Evolutionary conservation across 2,113 vertebrate genomes (phyloP).

Genomic region (Melanerpes aurifrons): DNA sequence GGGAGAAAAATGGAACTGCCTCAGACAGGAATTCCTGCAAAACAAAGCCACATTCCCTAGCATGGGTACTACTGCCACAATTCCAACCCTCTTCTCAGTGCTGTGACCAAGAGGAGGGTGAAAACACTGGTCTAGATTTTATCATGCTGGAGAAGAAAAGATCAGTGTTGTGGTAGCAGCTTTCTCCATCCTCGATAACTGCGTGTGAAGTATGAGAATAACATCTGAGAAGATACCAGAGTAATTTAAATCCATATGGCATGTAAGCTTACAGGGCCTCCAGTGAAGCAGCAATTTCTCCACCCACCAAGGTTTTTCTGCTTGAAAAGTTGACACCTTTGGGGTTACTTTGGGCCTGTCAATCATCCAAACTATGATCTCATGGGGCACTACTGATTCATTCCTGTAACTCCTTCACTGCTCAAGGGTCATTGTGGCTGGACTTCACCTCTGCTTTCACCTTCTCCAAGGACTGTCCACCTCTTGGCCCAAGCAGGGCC

Average conservation of each 20-base stretch:
- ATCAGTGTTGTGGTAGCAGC: accelerated
- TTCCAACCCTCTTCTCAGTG: not conserved
- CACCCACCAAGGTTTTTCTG: not conserved
- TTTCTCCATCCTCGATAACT: not conserved
- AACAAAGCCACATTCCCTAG: not conserved
- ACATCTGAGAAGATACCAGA: not conserved
- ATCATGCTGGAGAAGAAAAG: not conserved
- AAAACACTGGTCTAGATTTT: not conserved
- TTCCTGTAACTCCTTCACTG: not conserved
- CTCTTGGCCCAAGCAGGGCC: not conserved
- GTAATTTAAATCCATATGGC: not conserved
- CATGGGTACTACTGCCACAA: accelerated
- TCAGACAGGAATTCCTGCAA: not conserved
- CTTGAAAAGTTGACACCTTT: not conserved
- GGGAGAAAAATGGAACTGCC: not conserved
- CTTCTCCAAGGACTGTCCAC: not conserved
- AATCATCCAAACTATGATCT: not conserved
- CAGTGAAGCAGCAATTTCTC: not conserved
- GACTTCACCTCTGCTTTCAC: not conserved
- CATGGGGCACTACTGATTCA: not conserved
- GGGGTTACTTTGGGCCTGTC: not conserved
- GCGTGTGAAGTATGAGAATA: not conserved
- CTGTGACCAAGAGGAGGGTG: not conserved
- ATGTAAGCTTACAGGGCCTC: not conserved
- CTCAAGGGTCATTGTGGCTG: accelerated